Percentiles rank a stretch among this genome's conserved stretches.
These are phyloP conservation scores for Hozukius guyotensis DNA, from an alignment of 2,797 vertebrate species.

Conservation along the genomic window DNA sequence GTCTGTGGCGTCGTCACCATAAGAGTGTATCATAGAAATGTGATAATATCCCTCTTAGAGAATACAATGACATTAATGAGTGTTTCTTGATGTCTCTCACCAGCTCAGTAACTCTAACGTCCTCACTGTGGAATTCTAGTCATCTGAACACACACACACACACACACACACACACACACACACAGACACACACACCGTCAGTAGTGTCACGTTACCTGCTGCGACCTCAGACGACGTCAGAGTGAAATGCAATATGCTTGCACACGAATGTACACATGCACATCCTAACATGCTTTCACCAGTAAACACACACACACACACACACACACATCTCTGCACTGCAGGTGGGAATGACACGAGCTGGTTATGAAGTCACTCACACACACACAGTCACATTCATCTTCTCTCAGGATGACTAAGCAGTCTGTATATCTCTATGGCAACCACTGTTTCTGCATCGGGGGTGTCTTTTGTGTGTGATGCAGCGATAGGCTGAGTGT, in stretches of 20 bases:
- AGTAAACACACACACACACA: too few species aligned
- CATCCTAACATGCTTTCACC: neutral
- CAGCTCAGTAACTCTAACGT: neutral
- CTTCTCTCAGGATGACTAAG: conserved; percentile 33
- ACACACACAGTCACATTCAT: neutral
- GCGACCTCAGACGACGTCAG: neutral
- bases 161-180: neutral
- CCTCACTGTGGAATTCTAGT: neutral
- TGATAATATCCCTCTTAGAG: neutral
- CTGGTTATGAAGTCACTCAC: conserved; percentile 2
- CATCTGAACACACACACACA: neutral
- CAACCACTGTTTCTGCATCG: conserved; percentile 20
- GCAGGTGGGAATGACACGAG: neutral
- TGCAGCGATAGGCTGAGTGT: neutral
- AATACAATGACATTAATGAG: neutral
- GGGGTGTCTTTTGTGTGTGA: neutral
- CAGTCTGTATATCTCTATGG: conserved; percentile 52
- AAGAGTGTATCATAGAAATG: neutral
- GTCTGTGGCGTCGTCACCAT: neutral
- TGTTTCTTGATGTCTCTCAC: neutral
- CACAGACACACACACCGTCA: neutral
- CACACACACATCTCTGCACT: neutral
- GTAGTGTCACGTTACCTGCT: neutral
- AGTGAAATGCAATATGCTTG: neutral
- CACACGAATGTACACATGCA: neutral